Percentiles rank a stretch among this genome's conserved stretches.
Evolutionary conservation across 2,113 vertebrate species (phyloP).

Genomic region (Gymnorhina tibicen): DNA sequence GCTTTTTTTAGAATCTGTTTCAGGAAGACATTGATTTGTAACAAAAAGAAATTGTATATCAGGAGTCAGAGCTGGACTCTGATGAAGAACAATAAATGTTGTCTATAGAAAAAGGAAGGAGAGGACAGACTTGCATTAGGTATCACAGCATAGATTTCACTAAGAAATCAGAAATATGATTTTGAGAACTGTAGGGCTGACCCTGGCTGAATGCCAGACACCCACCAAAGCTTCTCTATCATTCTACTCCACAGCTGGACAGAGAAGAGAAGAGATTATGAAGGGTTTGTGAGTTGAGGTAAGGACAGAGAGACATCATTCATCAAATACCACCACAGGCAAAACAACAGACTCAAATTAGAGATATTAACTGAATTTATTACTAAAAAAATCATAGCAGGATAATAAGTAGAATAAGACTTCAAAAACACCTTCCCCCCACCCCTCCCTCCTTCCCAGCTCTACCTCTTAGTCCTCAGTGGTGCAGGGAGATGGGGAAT

Average conservation of each 20-base stretch:
- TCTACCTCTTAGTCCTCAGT: background rate
- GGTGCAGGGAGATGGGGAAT: background rate
- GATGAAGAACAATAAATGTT: background rate
- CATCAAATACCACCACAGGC: background rate
- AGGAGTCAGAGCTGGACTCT: background rate
- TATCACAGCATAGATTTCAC: background rate
- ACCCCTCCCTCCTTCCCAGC: background rate
- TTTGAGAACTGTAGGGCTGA: background rate
- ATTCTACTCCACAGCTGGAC: background rate
- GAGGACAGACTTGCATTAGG: background rate
- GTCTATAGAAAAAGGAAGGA: background rate
- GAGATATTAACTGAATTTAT: background rate
- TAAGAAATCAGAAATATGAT: background rate
- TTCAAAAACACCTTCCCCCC: background rate
- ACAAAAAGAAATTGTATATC: background rate
- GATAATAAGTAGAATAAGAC: background rate
- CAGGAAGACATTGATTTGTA: background rate
- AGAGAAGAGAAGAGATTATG: background rate
- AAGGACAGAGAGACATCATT: background rate
- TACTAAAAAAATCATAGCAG: background rate
- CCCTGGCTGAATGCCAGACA: background rate
- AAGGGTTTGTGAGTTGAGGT: rapidly evolving
- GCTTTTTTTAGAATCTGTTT: background rate
- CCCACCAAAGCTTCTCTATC: background rate
- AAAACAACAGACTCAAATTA: background rate